These are phyloP conservation scores for Leiothrix lutea DNA, from an alignment of 2,113 vertebrate genomes.

Conservation along the genomic window DNA sequence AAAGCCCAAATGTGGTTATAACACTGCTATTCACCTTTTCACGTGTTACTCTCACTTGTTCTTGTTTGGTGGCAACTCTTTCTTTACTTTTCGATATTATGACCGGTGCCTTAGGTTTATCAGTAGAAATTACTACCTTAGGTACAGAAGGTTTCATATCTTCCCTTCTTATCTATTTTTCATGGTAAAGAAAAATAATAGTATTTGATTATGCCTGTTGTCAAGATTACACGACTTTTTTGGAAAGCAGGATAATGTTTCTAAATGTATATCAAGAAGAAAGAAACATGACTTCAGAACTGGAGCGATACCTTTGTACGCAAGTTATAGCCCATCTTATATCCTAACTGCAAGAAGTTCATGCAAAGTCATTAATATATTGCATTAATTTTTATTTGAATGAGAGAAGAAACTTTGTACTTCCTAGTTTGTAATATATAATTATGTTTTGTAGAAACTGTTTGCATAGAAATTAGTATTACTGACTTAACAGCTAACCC, in stretches of 20 bases:
- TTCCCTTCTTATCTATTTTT: slow-evolving; percentile 79
- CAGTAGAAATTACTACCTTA: slow-evolving; percentile 64
- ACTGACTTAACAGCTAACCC: neutral
- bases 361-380: neutral
- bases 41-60: slow-evolving; percentile 72
- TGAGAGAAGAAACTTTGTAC: neutral
- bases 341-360: neutral
- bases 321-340: neutral
- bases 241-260: neutral
- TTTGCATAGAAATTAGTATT: neutral
- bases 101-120: slow-evolving; percentile 44
- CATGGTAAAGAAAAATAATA: slow-evolving; percentile 66
- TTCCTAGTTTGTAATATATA: neutral
- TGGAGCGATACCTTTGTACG: neutral
- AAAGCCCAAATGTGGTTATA: neutral
- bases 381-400: neutral
- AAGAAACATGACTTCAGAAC: neutral
- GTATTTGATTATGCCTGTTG: slow-evolving; percentile 10
- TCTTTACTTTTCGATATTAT: slow-evolving; percentile 54
- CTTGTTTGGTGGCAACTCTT: slow-evolving; percentile 62
- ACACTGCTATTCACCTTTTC: slow-evolving; percentile 72
- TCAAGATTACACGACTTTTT: neutral
- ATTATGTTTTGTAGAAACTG: neutral
- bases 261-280: neutral
- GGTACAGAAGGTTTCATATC: slow-evolving; percentile 65